A percentile compares a stretch with the other conserved stretches of the same genome.
phyloP scores from a whole-genome alignment of 2,888 invertebrate species.

The Eupelmus urozonus region DNA sequence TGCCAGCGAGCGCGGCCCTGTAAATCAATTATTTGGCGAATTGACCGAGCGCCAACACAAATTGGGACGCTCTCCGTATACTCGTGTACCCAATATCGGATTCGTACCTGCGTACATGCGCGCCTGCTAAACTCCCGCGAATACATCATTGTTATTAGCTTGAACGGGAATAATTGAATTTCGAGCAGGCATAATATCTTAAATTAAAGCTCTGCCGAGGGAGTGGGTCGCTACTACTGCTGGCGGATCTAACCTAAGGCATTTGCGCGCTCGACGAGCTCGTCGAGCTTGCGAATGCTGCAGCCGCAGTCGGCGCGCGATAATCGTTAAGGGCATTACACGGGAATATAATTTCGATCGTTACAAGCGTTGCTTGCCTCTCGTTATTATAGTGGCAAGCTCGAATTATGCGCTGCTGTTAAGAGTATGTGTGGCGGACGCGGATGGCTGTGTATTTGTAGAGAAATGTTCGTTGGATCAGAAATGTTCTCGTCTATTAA shows the following conservation, averaged over 20 bases:
- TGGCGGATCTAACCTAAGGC: background rate
- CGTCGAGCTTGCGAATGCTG: no score
- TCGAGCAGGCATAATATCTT: background rate
- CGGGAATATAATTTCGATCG: background rate
- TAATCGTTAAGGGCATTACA: constrained; percentile 3
- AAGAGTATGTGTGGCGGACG: no score
- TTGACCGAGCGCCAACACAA: background rate
- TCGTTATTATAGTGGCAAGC: background rate
- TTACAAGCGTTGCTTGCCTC: background rate
- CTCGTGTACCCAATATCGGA: no score
- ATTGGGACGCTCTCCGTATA: no score
- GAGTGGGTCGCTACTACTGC: no score
- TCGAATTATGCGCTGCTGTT: no score
- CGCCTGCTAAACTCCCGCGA: background rate
- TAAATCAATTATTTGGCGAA: constrained; percentile 1
- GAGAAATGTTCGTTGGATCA: no score
- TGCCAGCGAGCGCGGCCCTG: no score
- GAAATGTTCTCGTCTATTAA: no score
- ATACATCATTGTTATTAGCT: constrained; percentile 15
- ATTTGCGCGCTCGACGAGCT: no score
- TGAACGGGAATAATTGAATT: constrained; percentile 32
- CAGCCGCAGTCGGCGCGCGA: background rate
- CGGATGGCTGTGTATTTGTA: no score
- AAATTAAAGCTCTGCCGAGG: constrained; percentile 34
- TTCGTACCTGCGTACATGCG: no score